A percentile compares a stretch with the other conserved stretches of the same genome.
Evolutionary conservation across 2,113 vertebrate species (phyloP).

Genomic region (Pelmatolapia mariae): DNA sequence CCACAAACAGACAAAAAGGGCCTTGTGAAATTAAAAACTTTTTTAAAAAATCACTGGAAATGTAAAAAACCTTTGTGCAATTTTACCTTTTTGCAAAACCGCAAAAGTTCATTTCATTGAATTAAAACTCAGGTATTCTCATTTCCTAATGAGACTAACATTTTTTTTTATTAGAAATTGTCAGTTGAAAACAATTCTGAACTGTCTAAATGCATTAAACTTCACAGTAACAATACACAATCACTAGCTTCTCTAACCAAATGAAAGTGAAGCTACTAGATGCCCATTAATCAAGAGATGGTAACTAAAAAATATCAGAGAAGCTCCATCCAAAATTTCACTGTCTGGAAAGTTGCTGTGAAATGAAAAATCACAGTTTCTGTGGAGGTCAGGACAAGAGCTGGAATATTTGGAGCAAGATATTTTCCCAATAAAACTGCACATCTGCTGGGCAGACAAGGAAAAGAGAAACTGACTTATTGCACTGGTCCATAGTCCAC

Average conservation of each 20-base stretch:
- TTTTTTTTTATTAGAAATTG: not conserved
- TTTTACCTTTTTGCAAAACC: not conserved
- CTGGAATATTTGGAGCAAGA: not conserved
- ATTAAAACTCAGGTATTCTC: not conserved
- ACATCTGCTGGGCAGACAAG: not conserved
- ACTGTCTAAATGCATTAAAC: not conserved
- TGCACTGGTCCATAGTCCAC: not conserved
- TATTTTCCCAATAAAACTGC: not conserved
- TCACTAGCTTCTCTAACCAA: not conserved
- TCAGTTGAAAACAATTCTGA: not conserved
- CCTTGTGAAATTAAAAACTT: not conserved
- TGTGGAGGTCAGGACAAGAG: not conserved
- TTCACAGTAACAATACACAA: not conserved
- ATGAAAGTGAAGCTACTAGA: not conserved
- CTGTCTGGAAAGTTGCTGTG: not conserved
- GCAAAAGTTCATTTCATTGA: rapidly evolving
- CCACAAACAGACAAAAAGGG: not conserved
- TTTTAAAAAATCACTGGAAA: rapidly evolving
- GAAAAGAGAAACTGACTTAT: not conserved
- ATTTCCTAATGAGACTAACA: not conserved
- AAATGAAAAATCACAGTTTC: not conserved
- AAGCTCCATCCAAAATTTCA: not conserved
- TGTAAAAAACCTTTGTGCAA: rapidly evolving
- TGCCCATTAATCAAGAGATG: not conserved
- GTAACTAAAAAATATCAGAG: not conserved